Evolutionary conservation across 2,113 vertebrate species (phyloP).

Genomic region (Puntigrus tetrazona): DNA sequence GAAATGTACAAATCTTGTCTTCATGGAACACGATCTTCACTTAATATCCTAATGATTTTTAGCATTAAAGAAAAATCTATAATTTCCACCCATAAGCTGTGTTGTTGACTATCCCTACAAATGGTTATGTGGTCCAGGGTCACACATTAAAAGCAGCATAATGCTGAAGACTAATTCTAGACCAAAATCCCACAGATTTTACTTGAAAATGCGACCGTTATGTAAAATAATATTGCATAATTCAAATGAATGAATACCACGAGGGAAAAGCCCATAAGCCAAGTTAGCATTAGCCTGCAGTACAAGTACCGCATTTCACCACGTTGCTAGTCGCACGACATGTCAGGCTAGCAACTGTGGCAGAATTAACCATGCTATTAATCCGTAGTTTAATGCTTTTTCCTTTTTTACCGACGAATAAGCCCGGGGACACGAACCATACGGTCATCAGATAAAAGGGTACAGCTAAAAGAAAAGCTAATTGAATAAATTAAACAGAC

Average conservation of each 20-base stretch:
- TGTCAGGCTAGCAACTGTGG: constrained; percentile 39
- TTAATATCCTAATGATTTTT: too few species aligned
- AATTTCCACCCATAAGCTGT: too few species aligned
- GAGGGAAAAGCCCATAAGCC: constrained; percentile 37
- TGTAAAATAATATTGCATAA: constrained; percentile 46
- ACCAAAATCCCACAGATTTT: constrained; percentile 27
- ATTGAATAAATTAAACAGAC: constrained; percentile 61
- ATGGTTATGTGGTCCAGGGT: too few species aligned
- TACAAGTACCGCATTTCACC: constrained; percentile 43
- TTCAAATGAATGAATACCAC: constrained; percentile 52
- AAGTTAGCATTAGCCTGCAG: constrained; percentile 34
- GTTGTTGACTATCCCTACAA: too few species aligned
- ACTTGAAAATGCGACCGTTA: constrained; percentile 29
- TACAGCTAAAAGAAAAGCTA: constrained; percentile 57
- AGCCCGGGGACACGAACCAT: constrained; percentile 17
- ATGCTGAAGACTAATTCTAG: not conserved
- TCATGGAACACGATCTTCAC: too few species aligned
- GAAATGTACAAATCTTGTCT: too few species aligned
- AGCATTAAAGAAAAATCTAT: too few species aligned
- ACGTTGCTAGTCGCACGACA: constrained; percentile 32
- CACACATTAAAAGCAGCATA: not conserved
- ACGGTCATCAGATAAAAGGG: constrained; percentile 55
- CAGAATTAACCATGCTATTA: constrained; percentile 66
- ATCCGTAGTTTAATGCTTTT: constrained; percentile 52
- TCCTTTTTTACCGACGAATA: not conserved